A percentile compares a stretch with the other conserved stretches of the same genome.
These are phyloP conservation scores for Manis pentadactyla DNA, from an alignment of 2,797 vertebrate genomes.

Conservation along the genomic window DNA sequence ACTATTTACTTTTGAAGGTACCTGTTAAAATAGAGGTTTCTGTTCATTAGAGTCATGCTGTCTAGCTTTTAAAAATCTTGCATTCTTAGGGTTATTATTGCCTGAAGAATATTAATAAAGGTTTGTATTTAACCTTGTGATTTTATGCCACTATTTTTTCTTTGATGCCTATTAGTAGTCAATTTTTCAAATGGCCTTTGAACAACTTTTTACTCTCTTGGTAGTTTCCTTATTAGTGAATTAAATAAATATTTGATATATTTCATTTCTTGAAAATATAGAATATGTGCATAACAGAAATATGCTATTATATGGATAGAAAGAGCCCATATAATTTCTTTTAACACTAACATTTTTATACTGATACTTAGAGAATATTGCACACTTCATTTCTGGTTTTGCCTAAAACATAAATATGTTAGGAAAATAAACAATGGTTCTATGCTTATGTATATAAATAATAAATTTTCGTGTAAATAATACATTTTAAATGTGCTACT, in stretches of 20 bases:
- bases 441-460: background rate
- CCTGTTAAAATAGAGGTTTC: background rate
- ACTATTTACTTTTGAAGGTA: background rate
- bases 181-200: background rate
- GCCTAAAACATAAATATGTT: background rate
- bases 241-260: background rate
- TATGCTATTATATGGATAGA: background rate
- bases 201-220: background rate
- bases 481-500: background rate
- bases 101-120: background rate
- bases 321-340: background rate
- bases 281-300: background rate
- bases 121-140: background rate
- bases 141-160: background rate
- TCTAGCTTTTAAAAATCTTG: background rate
- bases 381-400: background rate
- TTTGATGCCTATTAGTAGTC: background rate
- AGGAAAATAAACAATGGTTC: background rate
- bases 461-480: conserved; percentile 20
- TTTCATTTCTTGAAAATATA: background rate
- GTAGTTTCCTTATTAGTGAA: background rate
- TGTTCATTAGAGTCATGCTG: background rate
- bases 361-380: background rate
- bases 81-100: background rate
- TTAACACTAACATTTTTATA: background rate